These are phyloP conservation scores for Ctenopoma kingsleyae DNA, from an alignment of 2,797 vertebrate species.

Conservation along the genomic window DNA sequence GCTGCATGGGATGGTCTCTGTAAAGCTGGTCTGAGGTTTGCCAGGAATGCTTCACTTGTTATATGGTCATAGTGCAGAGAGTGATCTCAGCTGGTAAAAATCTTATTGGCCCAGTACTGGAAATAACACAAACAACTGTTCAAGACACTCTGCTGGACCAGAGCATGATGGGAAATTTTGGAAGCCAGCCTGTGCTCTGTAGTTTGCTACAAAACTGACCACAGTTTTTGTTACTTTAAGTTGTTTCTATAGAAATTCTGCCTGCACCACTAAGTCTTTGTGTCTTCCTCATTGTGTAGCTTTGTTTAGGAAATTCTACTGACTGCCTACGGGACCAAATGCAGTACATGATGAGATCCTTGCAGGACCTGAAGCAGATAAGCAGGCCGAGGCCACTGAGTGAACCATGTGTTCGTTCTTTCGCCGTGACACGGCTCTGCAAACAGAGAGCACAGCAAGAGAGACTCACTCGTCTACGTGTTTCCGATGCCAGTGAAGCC, in stretches of 20 bases:
- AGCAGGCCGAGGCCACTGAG: slow-evolving; percentile 74
- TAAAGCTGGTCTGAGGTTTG: slow-evolving; percentile 67
- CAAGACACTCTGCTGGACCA: slow-evolving; percentile 16
- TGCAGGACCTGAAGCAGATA: slow-evolving; percentile 86
- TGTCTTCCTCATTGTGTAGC: slow-evolving; percentile 74
- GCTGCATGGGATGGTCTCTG: slow-evolving; percentile 42
- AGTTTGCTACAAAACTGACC: slow-evolving; percentile 1
- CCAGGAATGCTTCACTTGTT: slow-evolving; percentile 68
- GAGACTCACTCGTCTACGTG: slow-evolving; percentile 72
- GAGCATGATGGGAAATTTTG: slow-evolving; percentile 43
- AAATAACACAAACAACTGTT: slow-evolving; percentile 54
- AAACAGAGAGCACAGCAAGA: slow-evolving; percentile 79
- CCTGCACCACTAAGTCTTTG: slow-evolving; percentile 52
- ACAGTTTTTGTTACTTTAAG: background rate
- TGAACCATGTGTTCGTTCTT: slow-evolving; percentile 70
- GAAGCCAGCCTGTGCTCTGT: slow-evolving; percentile 9
- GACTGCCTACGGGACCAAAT: slow-evolving; percentile 84
- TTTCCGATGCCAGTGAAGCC: slow-evolving; percentile 87
- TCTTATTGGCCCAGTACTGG: slow-evolving; percentile 60
- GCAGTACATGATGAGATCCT: slow-evolving; percentile 85
- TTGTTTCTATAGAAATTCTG: slow-evolving; percentile 11
- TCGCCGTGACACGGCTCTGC: slow-evolving; percentile 74
- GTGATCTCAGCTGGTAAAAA: slow-evolving; percentile 79
- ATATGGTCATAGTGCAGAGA: slow-evolving; percentile 42
- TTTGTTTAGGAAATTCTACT: slow-evolving; percentile 87